These are phyloP conservation scores for Onchidella celtica DNA, from an alignment of 2,888 invertebrate genomes.

Conservation along the genomic window DNA sequence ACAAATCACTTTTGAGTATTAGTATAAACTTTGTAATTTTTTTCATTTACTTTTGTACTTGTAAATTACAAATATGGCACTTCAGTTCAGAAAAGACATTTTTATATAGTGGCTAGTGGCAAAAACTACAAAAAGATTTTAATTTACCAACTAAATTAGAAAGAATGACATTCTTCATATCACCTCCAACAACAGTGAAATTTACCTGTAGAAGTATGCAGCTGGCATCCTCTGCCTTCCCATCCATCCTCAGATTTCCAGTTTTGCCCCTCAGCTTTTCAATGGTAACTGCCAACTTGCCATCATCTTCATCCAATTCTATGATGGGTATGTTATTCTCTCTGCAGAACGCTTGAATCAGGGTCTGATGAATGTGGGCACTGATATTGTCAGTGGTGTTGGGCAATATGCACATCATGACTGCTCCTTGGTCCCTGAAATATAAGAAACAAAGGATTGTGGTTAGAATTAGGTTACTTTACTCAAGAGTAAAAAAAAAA, in stretches of 20 bases:
- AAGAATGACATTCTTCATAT: no score
- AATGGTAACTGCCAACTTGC: not conserved
- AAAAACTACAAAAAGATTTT: no score
- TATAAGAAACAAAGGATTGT: not conserved
- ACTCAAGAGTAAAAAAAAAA: not conserved
- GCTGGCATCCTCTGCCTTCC: constrained; percentile 8
- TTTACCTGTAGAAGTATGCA: constrained; percentile 39
- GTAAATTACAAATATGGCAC: no score
- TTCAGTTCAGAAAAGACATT: no score
- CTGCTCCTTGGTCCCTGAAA: constrained; percentile 30
- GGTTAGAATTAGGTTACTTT: not conserved
- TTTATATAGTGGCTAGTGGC: no score
- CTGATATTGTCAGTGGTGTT: constrained; percentile 14
- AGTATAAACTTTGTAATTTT: no score
- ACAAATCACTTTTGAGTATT: no score
- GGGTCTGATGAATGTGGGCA: constrained; percentile 40
- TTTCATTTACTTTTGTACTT: no score
- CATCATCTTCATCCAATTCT: constrained; percentile 12
- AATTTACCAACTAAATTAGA: no score
- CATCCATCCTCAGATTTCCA: not conserved
- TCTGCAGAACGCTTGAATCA: constrained; percentile 44
- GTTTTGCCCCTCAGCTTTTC: not conserved
- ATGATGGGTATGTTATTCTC: constrained; percentile 39
- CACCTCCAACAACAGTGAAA: no score
- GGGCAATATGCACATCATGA: constrained; percentile 47